A percentile compares a stretch with the other conserved stretches of the same genome.
Conservation (phyloP, 1,140 invertebrate genomes). For the Ooceraea biroi region DNA sequence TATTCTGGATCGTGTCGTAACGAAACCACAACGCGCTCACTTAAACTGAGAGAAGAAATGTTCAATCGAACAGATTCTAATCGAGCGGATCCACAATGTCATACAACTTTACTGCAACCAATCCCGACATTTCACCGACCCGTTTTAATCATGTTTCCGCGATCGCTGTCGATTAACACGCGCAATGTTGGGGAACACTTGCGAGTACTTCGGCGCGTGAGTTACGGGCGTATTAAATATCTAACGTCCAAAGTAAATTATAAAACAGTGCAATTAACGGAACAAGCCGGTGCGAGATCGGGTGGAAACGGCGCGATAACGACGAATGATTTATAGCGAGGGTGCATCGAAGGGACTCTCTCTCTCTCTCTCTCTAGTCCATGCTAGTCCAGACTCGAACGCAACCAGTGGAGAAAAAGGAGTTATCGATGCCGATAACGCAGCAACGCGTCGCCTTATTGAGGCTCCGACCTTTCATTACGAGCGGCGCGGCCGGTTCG, state of each 20-base stretch:
- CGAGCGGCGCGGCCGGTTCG: background rate
- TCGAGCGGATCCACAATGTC: too few species aligned
- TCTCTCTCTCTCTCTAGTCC: background rate
- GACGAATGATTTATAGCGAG: constrained; percentile 6
- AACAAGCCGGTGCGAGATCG: background rate
- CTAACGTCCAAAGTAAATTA: constrained; percentile 31
- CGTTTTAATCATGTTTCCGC: background rate
- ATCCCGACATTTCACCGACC: background rate
- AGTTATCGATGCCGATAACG: constrained; percentile 34
- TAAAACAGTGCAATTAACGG: constrained; percentile 29
- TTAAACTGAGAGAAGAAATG: background rate
- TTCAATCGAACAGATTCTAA: background rate
- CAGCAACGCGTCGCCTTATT: constrained; percentile 7
- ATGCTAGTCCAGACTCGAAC: background rate
- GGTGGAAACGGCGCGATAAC: constrained; percentile 12
- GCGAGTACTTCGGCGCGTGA: background rate
- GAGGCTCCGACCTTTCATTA: constrained; percentile 5
- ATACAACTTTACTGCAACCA: background rate
- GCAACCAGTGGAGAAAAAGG: constrained; percentile 13
- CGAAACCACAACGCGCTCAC: background rate
- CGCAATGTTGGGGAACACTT: background rate
- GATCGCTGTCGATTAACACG: background rate
- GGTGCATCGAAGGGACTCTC: background rate
- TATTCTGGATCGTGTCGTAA: constrained; percentile 20
- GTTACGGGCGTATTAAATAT: constrained; percentile 25